phyloP scores from a whole-genome alignment of 1,140 invertebrate genomes.

The Theocolax elegans region DNA sequence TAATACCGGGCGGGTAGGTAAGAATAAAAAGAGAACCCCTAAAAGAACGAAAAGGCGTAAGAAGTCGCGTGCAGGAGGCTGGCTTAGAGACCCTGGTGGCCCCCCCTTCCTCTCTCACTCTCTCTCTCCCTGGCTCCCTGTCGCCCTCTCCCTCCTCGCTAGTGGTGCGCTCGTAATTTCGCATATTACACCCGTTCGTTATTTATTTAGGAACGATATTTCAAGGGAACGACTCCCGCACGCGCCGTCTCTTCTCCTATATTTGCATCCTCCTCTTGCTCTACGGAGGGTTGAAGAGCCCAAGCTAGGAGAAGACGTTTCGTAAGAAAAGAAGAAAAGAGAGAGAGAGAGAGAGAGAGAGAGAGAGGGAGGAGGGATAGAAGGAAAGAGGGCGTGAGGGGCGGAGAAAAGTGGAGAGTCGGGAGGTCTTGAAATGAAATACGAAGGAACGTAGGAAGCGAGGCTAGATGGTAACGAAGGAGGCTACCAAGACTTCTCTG shows the following conservation, averaged over 20 bases:
- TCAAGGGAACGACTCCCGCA: slow-evolving; percentile 57
- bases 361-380: slow-evolving; percentile 22
- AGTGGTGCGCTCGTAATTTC: slow-evolving; percentile 54
- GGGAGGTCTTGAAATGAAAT: slow-evolving; percentile 46
- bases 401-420: too few relatives aligned
- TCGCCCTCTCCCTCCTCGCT: too few relatives aligned
- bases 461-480: slow-evolving; percentile 45
- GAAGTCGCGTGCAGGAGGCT: not conserved
- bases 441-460: slow-evolving; percentile 27
- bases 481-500: slow-evolving; percentile 22
- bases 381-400: too few relatives aligned
- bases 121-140: too few relatives aligned
- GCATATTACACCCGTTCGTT: slow-evolving; percentile 61
- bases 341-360: slow-evolving; percentile 8
- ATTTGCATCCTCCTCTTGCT: slow-evolving; percentile 53
- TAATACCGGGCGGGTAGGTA: too few relatives aligned
- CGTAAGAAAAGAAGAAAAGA: not conserved
- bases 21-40: too few relatives aligned
- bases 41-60: not conserved
- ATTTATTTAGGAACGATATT: slow-evolving; percentile 63
- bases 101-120: too few relatives aligned
- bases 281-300: slow-evolving; percentile 3
- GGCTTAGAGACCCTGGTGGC: not conserved
- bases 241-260: slow-evolving; percentile 50
- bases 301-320: too few relatives aligned